These are phyloP conservation scores for Limanda limanda DNA, from an alignment of 2,113 vertebrate genomes.

Conservation along the genomic window DNA sequence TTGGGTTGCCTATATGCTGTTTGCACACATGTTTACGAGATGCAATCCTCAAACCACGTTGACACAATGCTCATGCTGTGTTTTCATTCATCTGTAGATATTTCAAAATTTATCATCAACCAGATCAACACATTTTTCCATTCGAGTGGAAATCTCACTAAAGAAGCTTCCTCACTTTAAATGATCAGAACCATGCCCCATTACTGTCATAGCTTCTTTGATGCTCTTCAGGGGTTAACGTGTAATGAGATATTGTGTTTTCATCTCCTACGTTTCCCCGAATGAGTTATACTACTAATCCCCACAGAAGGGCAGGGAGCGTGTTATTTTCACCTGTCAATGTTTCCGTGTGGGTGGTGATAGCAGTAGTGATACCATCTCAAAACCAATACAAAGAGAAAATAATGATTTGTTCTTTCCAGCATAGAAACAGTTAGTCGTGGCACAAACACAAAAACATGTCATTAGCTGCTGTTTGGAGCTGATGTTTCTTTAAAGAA, in stretches of 20 bases:
- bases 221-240: slow-evolving; percentile 29
- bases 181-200: no score
- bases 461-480: no score
- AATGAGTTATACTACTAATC: slow-evolving; percentile 26
- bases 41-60: no score
- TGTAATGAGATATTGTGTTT: slow-evolving; percentile 5
- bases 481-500: background rate
- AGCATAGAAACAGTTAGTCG: slow-evolving; percentile 28
- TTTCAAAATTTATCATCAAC: no score
- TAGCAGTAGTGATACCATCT: slow-evolving; percentile 2
- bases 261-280: slow-evolving; percentile 45
- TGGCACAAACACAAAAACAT: background rate
- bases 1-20: no score
- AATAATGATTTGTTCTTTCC: slow-evolving; percentile 36
- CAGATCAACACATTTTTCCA: no score
- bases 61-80: no score
- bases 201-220: background rate
- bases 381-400: slow-evolving; percentile 5
- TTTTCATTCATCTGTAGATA: no score
- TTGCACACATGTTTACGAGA: no score
- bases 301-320: slow-evolving; percentile 15
- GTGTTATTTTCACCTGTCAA: slow-evolving; percentile 33
- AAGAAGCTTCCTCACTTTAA: no score
- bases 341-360: slow-evolving; percentile 56
- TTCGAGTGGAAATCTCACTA: no score